Evolutionary conservation across 2,113 vertebrate species (phyloP).

Genomic region (Cacatua alba): DNA sequence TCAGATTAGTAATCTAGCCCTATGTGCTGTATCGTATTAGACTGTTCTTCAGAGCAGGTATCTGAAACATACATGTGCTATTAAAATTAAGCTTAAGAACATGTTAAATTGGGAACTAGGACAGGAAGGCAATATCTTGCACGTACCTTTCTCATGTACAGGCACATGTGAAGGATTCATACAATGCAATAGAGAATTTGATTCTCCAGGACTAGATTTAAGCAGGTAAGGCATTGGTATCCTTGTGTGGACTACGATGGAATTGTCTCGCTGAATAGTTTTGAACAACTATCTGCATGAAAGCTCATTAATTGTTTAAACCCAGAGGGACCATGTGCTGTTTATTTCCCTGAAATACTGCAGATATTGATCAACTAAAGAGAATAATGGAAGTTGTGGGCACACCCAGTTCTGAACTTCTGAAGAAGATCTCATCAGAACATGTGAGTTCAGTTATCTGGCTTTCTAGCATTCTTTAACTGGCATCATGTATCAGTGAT

Average conservation of each 20-base stretch:
- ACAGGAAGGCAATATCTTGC: neutral
- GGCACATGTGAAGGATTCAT: neutral
- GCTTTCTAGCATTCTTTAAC: neutral
- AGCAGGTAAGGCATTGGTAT: neutral
- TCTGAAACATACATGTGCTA: neutral
- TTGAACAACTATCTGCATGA: neutral
- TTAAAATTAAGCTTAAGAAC: neutral
- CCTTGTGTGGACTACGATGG: neutral
- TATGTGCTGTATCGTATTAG: neutral
- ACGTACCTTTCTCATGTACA: neutral
- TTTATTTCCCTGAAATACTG: slow-evolving; percentile 73
- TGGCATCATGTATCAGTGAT: neutral
- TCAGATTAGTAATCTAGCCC: neutral
- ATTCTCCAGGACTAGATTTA: neutral
- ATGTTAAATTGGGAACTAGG: neutral
- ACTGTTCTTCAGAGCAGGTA: neutral
- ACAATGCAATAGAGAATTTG: neutral
- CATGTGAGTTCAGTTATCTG: slow-evolving; percentile 80
- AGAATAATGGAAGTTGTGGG: slow-evolving; percentile 98
- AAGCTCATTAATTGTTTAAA: neutral
- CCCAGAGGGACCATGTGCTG: neutral
- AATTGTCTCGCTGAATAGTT: neutral
- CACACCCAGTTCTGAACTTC: slow-evolving; percentile 90
- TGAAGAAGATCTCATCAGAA: slow-evolving; percentile 96
- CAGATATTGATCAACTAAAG: slow-evolving; percentile 97